Evolutionary conservation across 1,140 invertebrate species (phyloP).

Genomic region (Bombus terrestris): DNA sequence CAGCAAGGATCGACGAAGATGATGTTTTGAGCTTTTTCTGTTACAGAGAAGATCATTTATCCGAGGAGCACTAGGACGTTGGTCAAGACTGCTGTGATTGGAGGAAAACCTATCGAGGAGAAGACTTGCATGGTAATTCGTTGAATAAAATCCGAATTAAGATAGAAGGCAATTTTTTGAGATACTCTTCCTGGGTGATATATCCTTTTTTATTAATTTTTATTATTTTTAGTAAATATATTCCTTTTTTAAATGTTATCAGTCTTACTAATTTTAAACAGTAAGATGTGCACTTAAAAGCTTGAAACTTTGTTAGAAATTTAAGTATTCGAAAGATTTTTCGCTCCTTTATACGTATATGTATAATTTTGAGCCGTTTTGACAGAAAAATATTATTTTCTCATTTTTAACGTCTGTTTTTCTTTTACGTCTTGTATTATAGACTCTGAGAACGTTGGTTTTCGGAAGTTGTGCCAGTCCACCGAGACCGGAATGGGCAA

Average conservation of each 20-base stretch:
- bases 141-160: neutral
- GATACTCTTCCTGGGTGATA: neutral
- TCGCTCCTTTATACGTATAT: neutral
- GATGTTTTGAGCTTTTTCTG: conserved; percentile 2
- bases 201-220: neutral
- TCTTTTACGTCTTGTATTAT: too few relatives aligned
- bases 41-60: conserved; percentile 83
- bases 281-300: neutral
- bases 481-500: conserved; percentile 85
- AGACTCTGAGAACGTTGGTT: conserved; percentile 84
- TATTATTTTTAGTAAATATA: neutral
- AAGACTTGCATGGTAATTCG: conserved; percentile 85
- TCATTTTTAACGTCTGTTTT: neutral
- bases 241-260: neutral
- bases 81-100: conserved; percentile 78
- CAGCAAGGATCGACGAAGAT: neutral
- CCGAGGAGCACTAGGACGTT: conserved; percentile 79
- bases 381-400: neutral
- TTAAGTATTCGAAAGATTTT: neutral
- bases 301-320: too few relatives aligned
- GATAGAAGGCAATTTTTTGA: neutral
- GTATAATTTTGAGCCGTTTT: neutral
- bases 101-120: conserved; percentile 86
- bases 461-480: conserved; percentile 85
- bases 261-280: neutral